These are phyloP conservation scores for Cryptomyrus ogoouensis DNA, from an alignment of 2,113 vertebrate species.

Conservation along the genomic window DNA sequence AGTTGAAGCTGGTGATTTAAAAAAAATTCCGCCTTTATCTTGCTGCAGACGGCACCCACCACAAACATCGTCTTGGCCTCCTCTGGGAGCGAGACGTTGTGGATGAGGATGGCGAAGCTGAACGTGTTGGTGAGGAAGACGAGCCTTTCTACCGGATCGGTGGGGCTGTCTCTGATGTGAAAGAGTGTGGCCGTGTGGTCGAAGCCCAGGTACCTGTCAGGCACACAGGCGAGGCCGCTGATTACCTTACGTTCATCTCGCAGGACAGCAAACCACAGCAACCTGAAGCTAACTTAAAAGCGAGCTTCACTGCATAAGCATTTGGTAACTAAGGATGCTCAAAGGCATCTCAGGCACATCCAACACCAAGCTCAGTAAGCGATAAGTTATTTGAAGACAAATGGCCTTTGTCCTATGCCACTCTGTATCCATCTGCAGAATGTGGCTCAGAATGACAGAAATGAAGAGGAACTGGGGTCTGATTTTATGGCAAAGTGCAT, in stretches of 20 bases:
- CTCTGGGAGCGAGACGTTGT: conserved; percentile 83
- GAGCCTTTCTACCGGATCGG: conserved; percentile 81
- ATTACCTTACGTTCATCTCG: background rate
- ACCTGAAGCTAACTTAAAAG: background rate
- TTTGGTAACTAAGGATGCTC: background rate
- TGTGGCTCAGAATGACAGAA: background rate
- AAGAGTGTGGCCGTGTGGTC: conserved; percentile 93
- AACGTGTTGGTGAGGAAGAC: conserved; percentile 93
- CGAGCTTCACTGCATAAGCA: background rate
- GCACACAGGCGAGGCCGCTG: background rate
- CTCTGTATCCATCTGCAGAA: background rate
- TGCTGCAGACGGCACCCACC: conserved; percentile 52
- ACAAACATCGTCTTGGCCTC: conserved; percentile 87
- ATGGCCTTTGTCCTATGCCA: background rate
- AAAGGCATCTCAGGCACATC: background rate
- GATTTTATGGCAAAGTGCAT: background rate
- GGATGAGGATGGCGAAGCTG: conserved; percentile 81
- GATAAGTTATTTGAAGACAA: background rate
- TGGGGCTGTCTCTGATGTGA: conserved; percentile 85
- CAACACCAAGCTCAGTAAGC: background rate
- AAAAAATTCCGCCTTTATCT: background rate
- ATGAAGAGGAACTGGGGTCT: background rate
- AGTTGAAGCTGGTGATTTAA: background rate
- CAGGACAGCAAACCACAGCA: background rate
- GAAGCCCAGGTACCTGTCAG: conserved; percentile 79